A percentile compares a stretch with the other conserved stretches of the same genome.
Evolutionary conservation across 2,113 vertebrate genomes (phyloP).

Genomic region (Hystrix brachyura): DNA sequence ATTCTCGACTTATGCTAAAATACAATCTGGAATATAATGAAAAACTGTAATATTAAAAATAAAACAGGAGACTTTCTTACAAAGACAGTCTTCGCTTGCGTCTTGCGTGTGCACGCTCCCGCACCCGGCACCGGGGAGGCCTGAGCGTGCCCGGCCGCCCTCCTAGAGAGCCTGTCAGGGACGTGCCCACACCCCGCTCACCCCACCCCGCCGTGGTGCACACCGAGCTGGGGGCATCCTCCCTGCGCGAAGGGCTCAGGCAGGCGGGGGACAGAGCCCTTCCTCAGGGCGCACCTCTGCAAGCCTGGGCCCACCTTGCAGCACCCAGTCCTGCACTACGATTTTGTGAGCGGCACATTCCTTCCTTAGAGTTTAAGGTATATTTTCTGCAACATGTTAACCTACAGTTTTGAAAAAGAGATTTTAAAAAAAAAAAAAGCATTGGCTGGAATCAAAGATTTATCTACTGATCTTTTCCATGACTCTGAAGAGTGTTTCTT

Average conservation of each 20-base stretch:
- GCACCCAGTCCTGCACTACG: background rate
- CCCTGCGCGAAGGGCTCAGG: too few relatives aligned
- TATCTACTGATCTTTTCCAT: background rate
- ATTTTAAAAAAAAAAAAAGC: background rate
- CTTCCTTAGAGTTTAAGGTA: background rate
- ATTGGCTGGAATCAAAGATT: background rate
- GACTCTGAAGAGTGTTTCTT: background rate
- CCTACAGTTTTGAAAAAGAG: background rate
- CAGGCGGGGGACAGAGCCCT: too few relatives aligned
- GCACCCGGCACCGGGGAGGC: too few relatives aligned
- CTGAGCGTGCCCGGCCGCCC: too few relatives aligned
- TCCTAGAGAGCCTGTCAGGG: too few relatives aligned
- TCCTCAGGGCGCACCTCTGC: too few relatives aligned
- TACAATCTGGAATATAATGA: background rate
- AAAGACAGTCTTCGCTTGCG: too few relatives aligned
- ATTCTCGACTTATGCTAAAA: background rate
- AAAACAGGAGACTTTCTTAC: background rate
- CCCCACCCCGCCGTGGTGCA: too few relatives aligned
- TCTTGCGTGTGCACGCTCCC: background rate
- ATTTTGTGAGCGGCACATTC: background rate
- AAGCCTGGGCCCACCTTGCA: too few relatives aligned
- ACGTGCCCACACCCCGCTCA: too few relatives aligned
- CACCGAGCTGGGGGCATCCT: too few relatives aligned
- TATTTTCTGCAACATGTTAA: background rate
- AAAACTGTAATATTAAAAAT: slow-evolving; percentile 49